Evolutionary conservation across 2,888 invertebrate genomes (phyloP), one percentile per base, ranked within the genome.

Genomic region (Amphipoea lucens): DNA sequence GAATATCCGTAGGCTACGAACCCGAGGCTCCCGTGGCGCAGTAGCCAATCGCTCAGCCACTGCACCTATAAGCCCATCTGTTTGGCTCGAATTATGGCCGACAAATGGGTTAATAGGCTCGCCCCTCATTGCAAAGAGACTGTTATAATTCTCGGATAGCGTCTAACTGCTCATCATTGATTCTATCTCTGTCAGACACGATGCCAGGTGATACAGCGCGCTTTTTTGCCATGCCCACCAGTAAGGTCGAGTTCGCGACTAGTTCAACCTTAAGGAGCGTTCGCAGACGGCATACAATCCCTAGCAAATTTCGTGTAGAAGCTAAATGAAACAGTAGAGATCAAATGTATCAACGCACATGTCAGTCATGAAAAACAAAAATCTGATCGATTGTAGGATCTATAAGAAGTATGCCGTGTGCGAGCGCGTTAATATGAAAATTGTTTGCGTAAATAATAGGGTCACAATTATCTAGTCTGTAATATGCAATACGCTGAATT

Each of bases 51-150:
- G 11, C 45, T 75, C 45, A 54, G 20, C 14, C 36, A 67, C 51
- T 76, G 67, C 69, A 75, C 51, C 20, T 65, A 51, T 77, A 40
- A 36, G 45, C 23, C 0, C 14, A 65, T 42, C 36, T 29, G 68
- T 60, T 60, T 76, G 48, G 54, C 29, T 29, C 65, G 7, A 82
- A 82, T 82, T 82, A 82, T 65, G 68, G 42, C 45, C 77, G 72
- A 69, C 78, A 65, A 69, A 73, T 73, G 23, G 51, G 60, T 70
- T 83, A 82, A 82, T 66, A 83, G 51, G 45, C 65, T 48, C 17
- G 68, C 40, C 54, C 45, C 57, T 69, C 51, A 51, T 73, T 54
- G 40, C 62, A 45, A 29, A 75, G 36, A 42, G 23, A 69, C 45
- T 42, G 29, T 54, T 60, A 29, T 60, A 57, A 76, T 48, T 74